Conservation (phyloP, 2,113 vertebrate species). For the Nematolebias whitei region DNA sequence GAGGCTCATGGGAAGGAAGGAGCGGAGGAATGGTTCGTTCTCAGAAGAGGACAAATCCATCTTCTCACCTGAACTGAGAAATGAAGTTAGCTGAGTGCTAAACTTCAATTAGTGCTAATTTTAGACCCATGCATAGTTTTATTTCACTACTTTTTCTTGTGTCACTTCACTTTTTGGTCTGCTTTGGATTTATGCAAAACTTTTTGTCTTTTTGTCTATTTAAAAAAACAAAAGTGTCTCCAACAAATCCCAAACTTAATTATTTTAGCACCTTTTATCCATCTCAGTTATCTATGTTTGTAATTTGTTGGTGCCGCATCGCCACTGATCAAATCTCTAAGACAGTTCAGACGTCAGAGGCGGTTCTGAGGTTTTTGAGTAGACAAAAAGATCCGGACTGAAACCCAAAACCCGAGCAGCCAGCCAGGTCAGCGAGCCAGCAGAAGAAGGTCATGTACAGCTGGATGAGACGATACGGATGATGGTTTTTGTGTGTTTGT, state of each 20-base stretch:
- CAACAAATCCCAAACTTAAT: conserved; percentile 33
- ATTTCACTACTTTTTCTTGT: conserved; percentile 19
- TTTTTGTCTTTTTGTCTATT: conserved; percentile 35
- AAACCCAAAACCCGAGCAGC: conserved; percentile 37
- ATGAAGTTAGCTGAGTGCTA: conserved; percentile 69
- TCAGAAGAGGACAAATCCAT: conserved; percentile 4
- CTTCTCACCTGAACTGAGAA: conserved; percentile 61
- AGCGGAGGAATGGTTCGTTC: conserved; percentile 2
- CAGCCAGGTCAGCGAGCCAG: conserved; percentile 36
- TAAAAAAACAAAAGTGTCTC: conserved; percentile 44
- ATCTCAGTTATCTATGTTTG: conserved; percentile 1
- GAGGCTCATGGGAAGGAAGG: no score
- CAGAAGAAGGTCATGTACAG: conserved; percentile 41
- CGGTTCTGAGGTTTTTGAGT: conserved; percentile 7
- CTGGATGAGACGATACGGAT: conserved; percentile 31
- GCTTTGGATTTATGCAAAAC: conserved; percentile 18
- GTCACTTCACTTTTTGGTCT: conserved; percentile 30
- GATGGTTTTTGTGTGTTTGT: conserved; percentile 20
- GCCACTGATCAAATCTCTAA: no score
- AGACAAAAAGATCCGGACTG: conserved; percentile 12
- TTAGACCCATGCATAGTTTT: neutral
- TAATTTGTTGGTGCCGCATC: conserved; percentile 30
- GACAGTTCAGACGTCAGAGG: conserved; percentile 50
- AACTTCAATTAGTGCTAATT: conserved; percentile 66
- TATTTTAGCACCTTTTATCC: neutral